Base-by-base conservation (phyloP, 2,113 vertebrate genomes). In the Amia ocellicauda region DNA sequence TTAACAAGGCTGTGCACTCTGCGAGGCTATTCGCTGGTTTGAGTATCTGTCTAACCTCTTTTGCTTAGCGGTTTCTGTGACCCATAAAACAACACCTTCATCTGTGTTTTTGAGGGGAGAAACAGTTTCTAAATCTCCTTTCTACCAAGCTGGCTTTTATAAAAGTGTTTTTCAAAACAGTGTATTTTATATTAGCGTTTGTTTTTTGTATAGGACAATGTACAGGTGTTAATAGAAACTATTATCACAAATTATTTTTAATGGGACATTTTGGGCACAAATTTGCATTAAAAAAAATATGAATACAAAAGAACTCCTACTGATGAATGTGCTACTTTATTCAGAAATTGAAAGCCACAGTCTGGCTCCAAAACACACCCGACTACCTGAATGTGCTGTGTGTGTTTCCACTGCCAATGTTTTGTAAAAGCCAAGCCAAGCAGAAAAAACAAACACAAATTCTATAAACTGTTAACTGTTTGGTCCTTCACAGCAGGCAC, bases 261-360 rank as follows among this genome's bases (percentile, higher is more conserved):
- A 26, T n/a, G n/a, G n/a, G n/a, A n/a, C n/a, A n/a, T n/a, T n/a
- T n/a, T n/a, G n/a, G n/a, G n/a, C n/a, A n/a, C n/a, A n/a, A n/a
- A n/a, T n/a, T n/a, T n/a, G n/a, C n/a, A n/a, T n/a, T n/a, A n/a
- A n/a, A n/a, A n/a, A n/a, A n/a, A n/a, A n/a, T n/a, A n/a, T 28
- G 17, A 31, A 22, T 54, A 16, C 22, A 36, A 36, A 7, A 36
- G 31, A 11, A 9, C 22, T 22, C 28, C 3, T 29, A 3, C 50
- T 47, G 36, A 41, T 67, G 50, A 42, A 60, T 51, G 65, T 43
- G 31, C 50, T 42, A 19, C 49, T 52, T 47, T 47, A n/a, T 19
- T 17, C 16, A 47, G 16, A 17, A 5, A 11, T 47, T 24, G 20
- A 54, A 54, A 19, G 24, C 22, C 10, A 22, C 7, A 54, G 5